Conservation (phyloP, 2,113 vertebrate species). For the Dolichallabes microphthalmus region DNA sequence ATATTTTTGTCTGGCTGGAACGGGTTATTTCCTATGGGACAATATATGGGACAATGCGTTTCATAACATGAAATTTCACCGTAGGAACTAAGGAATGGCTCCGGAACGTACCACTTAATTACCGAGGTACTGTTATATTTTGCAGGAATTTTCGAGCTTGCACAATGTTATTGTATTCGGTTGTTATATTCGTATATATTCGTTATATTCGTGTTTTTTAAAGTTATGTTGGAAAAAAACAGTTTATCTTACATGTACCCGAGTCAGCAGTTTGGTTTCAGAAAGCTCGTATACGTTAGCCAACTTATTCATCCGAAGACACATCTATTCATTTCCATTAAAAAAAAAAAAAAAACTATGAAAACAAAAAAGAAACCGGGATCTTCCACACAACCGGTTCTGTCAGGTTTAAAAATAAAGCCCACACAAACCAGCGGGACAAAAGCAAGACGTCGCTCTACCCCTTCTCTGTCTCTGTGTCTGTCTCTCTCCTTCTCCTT, state of each 20-base stretch:
- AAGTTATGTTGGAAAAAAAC: neutral
- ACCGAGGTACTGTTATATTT: too few relatives aligned
- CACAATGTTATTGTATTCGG: too few relatives aligned
- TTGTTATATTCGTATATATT: too few relatives aligned
- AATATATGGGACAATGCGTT: too few relatives aligned
- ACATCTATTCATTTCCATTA: neutral
- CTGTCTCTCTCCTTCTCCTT: slow-evolving; percentile 6
- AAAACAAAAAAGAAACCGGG: neutral
- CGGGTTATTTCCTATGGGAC: too few relatives aligned
- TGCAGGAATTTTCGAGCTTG: too few relatives aligned
- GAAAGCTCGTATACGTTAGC: neutral
- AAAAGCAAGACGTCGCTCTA: slow-evolving; percentile 27
- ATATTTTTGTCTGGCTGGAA: too few relatives aligned
- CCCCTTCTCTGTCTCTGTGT: slow-evolving; percentile 4
- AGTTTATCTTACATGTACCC: neutral
- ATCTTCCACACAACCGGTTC: slow-evolving; percentile 32
- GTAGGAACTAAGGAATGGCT: too few relatives aligned
- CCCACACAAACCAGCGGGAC: slow-evolving; percentile 8
- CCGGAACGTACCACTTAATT: too few relatives aligned
- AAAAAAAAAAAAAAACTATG: neutral
- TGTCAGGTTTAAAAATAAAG: slow-evolving; percentile 12
- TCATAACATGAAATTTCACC: too few relatives aligned
- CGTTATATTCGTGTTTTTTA: too few relatives aligned
- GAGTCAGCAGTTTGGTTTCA: neutral
- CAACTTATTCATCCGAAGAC: neutral